Base-by-base conservation (phyloP, 2,113 vertebrate genomes). In the Peromyscus californicus region DNA sequence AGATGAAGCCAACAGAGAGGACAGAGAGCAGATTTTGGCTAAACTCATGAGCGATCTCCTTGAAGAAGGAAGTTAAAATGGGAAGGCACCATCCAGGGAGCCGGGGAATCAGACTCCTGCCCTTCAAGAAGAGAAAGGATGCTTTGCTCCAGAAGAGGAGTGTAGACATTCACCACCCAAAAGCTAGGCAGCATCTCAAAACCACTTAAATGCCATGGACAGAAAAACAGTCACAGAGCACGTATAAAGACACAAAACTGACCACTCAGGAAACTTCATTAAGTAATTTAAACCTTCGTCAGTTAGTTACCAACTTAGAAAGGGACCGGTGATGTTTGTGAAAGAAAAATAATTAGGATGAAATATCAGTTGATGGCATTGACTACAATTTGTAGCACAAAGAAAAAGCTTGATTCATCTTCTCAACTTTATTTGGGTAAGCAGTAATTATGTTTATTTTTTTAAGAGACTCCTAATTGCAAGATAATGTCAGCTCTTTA, bases 281-380 rank as follows among this genome's bases (percentile, higher is more conserved):
- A 59, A 87, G 10, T 72, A 90, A 59, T 75, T 90, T 80, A 78
- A 70, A 96, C 96, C 96, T 89, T 97, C 92, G 85, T 94, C 90
- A 91, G 87, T 95, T 97, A 92, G 26, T 51, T 97, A 70, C 87
- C 95, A 95, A 54, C 22, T 80, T 74, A 78, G 89, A 90, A 97
- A 97, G 82, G 91, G 74, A 42, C 93, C 79, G 29, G 80, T 65
- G 83, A 92, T 48, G 6, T 36, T 94, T 98, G 94, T 97, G 95
- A 98, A 82, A 97, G 94, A 86, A 98, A 98, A 95, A 92, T 94
- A 95, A 93, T 97, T 89, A 65, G 89, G 72, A 83, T 90, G 94
- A 97, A 96, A 82, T 74, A 94, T 82, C 72, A 92, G 69, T 87
- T 79, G 84, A 88, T 90, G 76, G 74, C 76, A 80, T 80, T 98